These are phyloP conservation scores for Ptilonorhynchus violaceus DNA, from an alignment of 2,113 vertebrate genomes.

Conservation along the genomic window DNA sequence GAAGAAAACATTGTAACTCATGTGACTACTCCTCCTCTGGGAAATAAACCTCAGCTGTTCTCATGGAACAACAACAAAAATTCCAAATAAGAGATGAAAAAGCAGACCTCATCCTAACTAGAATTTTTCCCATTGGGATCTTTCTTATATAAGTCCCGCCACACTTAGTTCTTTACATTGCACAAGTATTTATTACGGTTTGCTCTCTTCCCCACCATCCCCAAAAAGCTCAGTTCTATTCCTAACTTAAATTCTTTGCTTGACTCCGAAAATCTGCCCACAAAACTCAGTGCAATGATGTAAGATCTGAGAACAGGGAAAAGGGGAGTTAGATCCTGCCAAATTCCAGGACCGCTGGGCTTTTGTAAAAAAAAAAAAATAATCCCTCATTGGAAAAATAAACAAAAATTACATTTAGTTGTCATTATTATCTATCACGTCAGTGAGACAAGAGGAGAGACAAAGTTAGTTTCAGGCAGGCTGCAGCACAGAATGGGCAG, in stretches of 20 bases:
- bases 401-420: not conserved
- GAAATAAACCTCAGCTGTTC: constrained; percentile 4
- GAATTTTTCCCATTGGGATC: not conserved
- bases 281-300: not conserved
- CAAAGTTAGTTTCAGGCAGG: not conserved
- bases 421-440: not conserved
- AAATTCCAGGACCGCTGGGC: not conserved
- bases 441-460: not conserved
- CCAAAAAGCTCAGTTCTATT: not conserved
- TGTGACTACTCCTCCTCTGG: not conserved
- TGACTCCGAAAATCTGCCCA: not conserved
- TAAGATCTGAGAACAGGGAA: not conserved
- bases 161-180: not conserved
- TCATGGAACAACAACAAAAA: not conserved
- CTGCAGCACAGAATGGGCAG: not conserved
- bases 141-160: not conserved
- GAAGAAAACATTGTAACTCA: not conserved
- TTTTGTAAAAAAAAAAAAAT: not conserved
- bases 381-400: not conserved
- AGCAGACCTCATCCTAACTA: not conserved
- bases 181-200: not conserved
- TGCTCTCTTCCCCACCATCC: not conserved
- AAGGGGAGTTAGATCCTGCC: not conserved
- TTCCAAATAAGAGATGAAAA: not conserved
- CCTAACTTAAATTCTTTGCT: not conserved